These are phyloP conservation scores for Philopedon plagiatum DNA, from an alignment of 2,888 invertebrate species.

Conservation along the genomic window DNA sequence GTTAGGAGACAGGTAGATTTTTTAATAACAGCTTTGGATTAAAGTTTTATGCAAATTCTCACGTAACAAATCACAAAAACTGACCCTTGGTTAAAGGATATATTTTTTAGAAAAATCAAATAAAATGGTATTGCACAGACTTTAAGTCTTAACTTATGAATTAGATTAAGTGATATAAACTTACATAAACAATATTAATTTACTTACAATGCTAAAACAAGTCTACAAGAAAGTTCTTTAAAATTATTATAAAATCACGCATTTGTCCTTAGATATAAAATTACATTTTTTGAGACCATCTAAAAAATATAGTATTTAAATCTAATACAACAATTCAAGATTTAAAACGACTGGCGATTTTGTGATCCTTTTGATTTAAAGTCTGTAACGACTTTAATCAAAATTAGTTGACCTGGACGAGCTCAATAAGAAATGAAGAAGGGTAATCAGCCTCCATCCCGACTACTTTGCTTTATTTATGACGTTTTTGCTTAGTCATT, in stretches of 20 bases:
- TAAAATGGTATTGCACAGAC: conserved; percentile 5
- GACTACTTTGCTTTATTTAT: too few relatives aligned
- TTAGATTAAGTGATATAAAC: not conserved
- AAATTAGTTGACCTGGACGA: too few relatives aligned
- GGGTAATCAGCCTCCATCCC: too few relatives aligned
- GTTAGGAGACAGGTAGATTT: too few relatives aligned
- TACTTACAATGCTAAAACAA: conserved; percentile 13
- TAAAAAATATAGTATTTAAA: conserved; percentile 25
- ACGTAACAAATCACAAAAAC: not conserved
- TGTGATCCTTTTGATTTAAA: too few relatives aligned
- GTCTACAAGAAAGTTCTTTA: conserved; percentile 3
- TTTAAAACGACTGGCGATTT: too few relatives aligned
- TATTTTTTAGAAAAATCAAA: not conserved
- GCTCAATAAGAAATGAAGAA: too few relatives aligned
- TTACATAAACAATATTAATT: not conserved
- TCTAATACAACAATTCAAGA: too few relatives aligned
- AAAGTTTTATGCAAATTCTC: too few relatives aligned
- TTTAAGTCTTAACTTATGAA: not conserved
- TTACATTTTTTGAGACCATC: conserved; percentile 14
- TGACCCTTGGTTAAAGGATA: not conserved
- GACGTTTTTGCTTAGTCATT: too few relatives aligned
- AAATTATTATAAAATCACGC: conserved; percentile 9
- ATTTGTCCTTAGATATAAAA: not conserved
- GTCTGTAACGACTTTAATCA: too few relatives aligned
- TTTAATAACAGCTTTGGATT: not conserved